phyloP scores from a whole-genome alignment of 2,888 invertebrate species.

The Lithophane socia region DNA sequence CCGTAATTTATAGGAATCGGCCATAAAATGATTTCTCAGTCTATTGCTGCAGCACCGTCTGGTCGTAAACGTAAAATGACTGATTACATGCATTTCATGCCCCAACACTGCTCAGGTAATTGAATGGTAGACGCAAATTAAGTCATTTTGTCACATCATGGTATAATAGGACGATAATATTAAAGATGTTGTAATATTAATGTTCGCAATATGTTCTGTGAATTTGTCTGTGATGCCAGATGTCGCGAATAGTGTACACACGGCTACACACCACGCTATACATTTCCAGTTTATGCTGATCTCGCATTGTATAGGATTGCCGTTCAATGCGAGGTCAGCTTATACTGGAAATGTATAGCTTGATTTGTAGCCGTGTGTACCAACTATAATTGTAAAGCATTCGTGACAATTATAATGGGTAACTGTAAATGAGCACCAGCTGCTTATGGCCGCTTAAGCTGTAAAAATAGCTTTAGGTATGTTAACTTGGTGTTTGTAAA shows the following conservation, averaged over 20 bases:
- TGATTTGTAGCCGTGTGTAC: background rate
- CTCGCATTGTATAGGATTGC: no score
- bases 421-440: conserved; percentile 46
- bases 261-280: no score
- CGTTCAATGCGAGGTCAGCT: no score
- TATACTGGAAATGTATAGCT: no score
- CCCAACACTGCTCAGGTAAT: conserved; percentile 45
- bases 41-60: background rate
- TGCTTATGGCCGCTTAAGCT: conserved; percentile 24
- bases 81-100: conserved; percentile 50
- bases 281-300: no score
- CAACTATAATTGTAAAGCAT: conserved; percentile 45
- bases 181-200: conserved; percentile 52
- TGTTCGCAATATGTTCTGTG: conserved; percentile 51
- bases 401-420: conserved; percentile 43
- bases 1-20: no score
- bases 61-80: conserved; percentile 28
- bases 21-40: background rate
- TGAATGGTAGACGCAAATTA: conserved; percentile 52
- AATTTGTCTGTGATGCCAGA: conserved; percentile 46
- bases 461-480: conserved; percentile 32
- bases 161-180: conserved; percentile 32
- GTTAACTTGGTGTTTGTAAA: conserved; percentile 25
- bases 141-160: conserved; percentile 52
- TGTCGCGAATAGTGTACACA: conserved; percentile 32